Percentiles rank a stretch among this genome's conserved stretches.
Conservation (phyloP, 2,113 vertebrate genomes). For the Mormyrus lacerda region DNA sequence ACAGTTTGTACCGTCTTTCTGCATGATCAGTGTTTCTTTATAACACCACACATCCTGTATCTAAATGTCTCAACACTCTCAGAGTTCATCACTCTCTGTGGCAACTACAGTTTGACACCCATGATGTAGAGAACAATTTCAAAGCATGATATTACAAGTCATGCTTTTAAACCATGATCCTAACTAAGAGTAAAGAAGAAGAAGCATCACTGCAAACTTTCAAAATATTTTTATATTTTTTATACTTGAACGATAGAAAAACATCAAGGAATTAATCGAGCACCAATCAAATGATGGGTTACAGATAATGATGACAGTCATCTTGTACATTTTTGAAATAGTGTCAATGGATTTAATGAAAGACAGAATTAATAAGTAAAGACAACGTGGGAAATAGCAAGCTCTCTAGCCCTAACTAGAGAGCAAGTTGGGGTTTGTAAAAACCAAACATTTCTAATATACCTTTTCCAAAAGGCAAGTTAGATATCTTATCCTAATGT, state of each 20-base stretch:
- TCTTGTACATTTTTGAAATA: not conserved
- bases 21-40: not conserved
- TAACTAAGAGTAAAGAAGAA: not conserved
- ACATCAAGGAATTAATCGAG: not conserved
- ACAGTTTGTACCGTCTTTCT: not conserved
- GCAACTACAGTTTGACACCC: not conserved
- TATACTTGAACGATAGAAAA: not conserved
- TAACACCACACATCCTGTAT: not conserved
- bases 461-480: not conserved
- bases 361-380: constrained; percentile 10
- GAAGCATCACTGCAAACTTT: not conserved
- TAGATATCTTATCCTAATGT: not conserved
- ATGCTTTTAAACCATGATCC: not conserved
- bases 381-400: constrained; percentile 12
- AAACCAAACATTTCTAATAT: not conserved
- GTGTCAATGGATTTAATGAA: not conserved
- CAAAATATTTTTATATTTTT: not conserved
- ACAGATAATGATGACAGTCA: not conserved
- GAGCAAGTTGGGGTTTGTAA: not conserved
- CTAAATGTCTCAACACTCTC: not conserved
- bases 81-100: not conserved
- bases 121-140: not conserved
- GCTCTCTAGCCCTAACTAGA: not conserved
- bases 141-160: not conserved
- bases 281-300: not conserved